These are phyloP conservation scores for Acromyrmex echinatior DNA, from an alignment of 1,140 invertebrate species.

Conservation along the genomic window DNA sequence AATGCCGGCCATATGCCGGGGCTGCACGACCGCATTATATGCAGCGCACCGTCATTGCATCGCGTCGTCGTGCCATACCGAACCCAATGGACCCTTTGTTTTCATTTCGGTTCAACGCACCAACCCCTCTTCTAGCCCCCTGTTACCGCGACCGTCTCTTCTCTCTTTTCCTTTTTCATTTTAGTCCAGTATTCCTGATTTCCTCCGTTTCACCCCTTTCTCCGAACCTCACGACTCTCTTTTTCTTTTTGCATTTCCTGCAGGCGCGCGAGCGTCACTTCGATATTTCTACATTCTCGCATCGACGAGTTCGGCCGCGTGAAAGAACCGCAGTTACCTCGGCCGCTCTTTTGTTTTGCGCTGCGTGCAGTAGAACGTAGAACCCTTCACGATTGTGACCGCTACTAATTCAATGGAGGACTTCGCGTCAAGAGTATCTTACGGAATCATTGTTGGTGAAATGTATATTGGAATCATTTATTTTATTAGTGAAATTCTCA, in stretches of 20 bases:
- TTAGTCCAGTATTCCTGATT: slow-evolving; percentile 7
- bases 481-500: neutral
- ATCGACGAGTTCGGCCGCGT: slow-evolving; percentile 39
- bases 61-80: slow-evolving; percentile 60
- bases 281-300: slow-evolving; percentile 64
- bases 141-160: slow-evolving; percentile 55
- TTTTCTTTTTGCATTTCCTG: slow-evolving; percentile 48
- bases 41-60: slow-evolving; percentile 65
- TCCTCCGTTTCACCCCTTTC: slow-evolving; percentile 38
- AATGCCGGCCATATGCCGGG: slow-evolving; percentile 77
- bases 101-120: slow-evolving; percentile 77
- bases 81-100: slow-evolving; percentile 80
- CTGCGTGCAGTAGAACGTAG: slow-evolving; percentile 28
- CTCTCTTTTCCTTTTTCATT: slow-evolving; percentile 12
- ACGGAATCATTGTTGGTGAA: slow-evolving; percentile 20
- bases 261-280: slow-evolving; percentile 53
- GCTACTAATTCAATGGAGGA: slow-evolving; percentile 21
- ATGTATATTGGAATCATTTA: slow-evolving; percentile 35
- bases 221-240: neutral
- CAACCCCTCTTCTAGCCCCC: slow-evolving; percentile 46
- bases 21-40: slow-evolving; percentile 68
- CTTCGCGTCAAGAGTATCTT: slow-evolving; percentile 43
- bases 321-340: slow-evolving; percentile 49
- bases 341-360: slow-evolving; percentile 45
- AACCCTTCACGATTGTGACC: slow-evolving; percentile 46